phyloP scores from a whole-genome alignment of 2,113 vertebrate species.

The Guaruba guarouba region DNA sequence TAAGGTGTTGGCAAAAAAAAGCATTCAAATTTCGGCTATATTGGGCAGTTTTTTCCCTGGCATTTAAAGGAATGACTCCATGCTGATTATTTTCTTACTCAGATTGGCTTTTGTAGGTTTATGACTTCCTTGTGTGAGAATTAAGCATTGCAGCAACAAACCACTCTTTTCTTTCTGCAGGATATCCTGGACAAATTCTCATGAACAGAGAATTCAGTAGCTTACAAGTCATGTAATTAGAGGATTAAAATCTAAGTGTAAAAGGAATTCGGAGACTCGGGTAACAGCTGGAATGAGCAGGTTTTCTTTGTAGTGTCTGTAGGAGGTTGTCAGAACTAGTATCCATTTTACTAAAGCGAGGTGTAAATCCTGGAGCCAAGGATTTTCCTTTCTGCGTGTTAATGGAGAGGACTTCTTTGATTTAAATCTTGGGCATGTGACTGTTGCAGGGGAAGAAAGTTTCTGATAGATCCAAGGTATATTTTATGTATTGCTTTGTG shows the following conservation, averaged over 20 bases:
- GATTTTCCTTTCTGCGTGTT: not conserved
- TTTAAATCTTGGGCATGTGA: not conserved
- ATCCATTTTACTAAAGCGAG: not conserved
- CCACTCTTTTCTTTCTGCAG: not conserved
- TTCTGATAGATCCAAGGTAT: not conserved
- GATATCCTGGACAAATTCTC: not conserved
- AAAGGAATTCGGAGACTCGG: not conserved
- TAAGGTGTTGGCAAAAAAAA: not conserved
- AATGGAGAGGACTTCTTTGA: not conserved
- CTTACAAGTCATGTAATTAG: conserved; percentile 29
- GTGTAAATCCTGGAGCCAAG: not conserved
- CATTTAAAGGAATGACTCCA: not conserved
- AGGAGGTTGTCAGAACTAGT: not conserved
- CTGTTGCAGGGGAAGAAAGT: not conserved
- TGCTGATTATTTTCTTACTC: conserved; percentile 16
- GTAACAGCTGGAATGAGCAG: conserved; percentile 29
- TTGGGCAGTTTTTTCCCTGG: not conserved
- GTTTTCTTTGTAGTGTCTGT: not conserved
- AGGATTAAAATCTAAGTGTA: conserved; percentile 30
- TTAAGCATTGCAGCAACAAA: not conserved
- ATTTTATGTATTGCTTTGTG: not conserved
- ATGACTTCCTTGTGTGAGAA: not conserved
- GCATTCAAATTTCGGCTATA: not conserved
- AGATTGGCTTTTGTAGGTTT: not conserved
- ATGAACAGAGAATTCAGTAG: not conserved